A percentile compares a stretch with the other conserved stretches of the same genome.
phyloP scores from a whole-genome alignment of 37 sponge, comb jelly and placozoan genomes.

The Agelas oroides region DNA sequence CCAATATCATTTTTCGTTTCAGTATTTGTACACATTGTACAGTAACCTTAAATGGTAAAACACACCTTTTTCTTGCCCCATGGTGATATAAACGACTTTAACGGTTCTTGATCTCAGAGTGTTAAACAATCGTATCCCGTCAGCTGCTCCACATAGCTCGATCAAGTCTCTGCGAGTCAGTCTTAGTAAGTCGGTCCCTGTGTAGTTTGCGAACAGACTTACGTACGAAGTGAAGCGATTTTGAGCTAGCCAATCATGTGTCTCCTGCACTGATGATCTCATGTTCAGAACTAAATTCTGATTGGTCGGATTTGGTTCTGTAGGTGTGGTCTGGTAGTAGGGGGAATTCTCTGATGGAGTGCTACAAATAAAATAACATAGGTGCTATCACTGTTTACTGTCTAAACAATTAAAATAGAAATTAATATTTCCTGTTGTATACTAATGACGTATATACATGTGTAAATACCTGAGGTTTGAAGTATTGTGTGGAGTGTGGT shows the following conservation, averaged over 20 bases:
- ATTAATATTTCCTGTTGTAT: too few species aligned
- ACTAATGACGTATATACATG: too few species aligned
- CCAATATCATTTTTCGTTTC: too few species aligned
- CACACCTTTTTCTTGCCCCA: conserved; percentile 20
- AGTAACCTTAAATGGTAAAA: too few species aligned
- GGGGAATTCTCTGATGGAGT: conserved; percentile 9
- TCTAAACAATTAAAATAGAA: too few species aligned
- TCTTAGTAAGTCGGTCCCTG: conserved; percentile 61
- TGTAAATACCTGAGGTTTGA: too few species aligned
- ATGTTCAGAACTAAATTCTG: not conserved
- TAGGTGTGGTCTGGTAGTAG: conserved; percentile 21
- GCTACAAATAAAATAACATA: not conserved
- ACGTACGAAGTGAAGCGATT: conserved; percentile 57
- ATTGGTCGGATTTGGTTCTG: not conserved
- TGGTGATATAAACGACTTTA: not conserved
- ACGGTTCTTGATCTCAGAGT: conserved; percentile 30
- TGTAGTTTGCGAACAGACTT: conserved; percentile 65
- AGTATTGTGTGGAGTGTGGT: too few species aligned
- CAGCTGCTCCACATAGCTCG: conserved; percentile 71
- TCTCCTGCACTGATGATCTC: conserved; percentile 32
- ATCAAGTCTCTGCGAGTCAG: conserved; percentile 65
- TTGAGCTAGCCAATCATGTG: conserved; percentile 50
- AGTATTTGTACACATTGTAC: too few species aligned
- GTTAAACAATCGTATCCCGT: conserved; percentile 77
- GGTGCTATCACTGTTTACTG: too few species aligned